Conservation (phyloP, 2,888 invertebrate species). For the Balanococcus diminutus region DNA sequence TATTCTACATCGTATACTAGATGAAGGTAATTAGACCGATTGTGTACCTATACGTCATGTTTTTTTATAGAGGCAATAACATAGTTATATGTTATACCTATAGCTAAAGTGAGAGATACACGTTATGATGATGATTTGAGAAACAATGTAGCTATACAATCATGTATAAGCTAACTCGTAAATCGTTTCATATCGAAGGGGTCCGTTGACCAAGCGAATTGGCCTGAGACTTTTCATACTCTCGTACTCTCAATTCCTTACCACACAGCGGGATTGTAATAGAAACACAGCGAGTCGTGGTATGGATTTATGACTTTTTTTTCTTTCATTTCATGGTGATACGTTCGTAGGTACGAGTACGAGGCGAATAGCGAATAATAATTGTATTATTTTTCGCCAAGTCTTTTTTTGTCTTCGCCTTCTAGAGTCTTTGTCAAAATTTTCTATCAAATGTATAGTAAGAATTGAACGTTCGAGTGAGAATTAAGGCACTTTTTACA, state of each 20-base stretch:
- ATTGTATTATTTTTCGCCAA: too few relatives aligned
- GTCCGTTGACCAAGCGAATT: not conserved
- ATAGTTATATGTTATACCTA: not conserved
- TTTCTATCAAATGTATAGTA: too few relatives aligned
- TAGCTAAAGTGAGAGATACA: too few relatives aligned
- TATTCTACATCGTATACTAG: not conserved
- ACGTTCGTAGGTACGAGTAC: too few relatives aligned
- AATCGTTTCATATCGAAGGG: not conserved
- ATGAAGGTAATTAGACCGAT: not conserved
- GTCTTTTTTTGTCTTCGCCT: too few relatives aligned
- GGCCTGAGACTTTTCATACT: not conserved
- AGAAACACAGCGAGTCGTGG: not conserved
- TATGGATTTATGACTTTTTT: not conserved
- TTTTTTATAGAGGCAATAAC: not conserved
- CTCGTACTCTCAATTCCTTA: not conserved
- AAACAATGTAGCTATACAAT: not conserved
- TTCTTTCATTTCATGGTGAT: too few relatives aligned
- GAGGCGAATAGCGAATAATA: too few relatives aligned
- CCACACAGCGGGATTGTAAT: not conserved
- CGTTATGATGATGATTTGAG: not conserved
- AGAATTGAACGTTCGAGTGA: too few relatives aligned
- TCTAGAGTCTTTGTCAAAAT: too few relatives aligned
- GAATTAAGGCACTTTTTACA: too few relatives aligned
- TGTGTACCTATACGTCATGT: not conserved
- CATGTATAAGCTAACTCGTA: too few relatives aligned